Evolutionary conservation across 92 coral and sea anemone genomes (phyloP), one percentile per base, ranked within the genome.

Genomic region (Porites evermanni): DNA sequence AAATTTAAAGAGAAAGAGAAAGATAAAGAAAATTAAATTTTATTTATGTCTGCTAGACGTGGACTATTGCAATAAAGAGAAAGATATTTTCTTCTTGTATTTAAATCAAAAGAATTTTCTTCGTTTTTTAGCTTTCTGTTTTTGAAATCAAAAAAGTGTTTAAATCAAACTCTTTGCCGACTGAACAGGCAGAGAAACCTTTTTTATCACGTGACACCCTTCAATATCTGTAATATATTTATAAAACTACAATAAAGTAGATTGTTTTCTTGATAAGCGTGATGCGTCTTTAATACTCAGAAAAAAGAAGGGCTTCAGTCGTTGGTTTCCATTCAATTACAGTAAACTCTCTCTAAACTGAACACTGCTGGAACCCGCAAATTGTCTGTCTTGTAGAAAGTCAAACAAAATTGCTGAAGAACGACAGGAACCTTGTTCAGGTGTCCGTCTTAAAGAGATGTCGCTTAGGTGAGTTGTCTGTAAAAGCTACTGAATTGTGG

Each of bases 81-180:
- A 79, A 18, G 16, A 68, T 68, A 53, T 59, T 81, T 77, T 56
- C 24, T 29, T 72, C 47, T 13, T 6, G 3, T 70, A 81, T 81
- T 81, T 81, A 59, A 32, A 11, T n/a, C 67, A 14, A 18, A 14
- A n/a, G 61, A 56, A 9, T 56, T 56, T 56, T 56, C 13, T 9
- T 54, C 61, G 61, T 2, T 11, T 56, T 56, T 56, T 56, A 3
- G 47, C 47, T 38, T 38, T 38, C 47, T 38, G 4, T 38, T 29
- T 38, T 56, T 56, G 16, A 56, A 11, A 56, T 11, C 13, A 8
- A 11, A 11, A 29, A 29, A 29, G 32, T 11, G 61, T 11, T 56
- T 12, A 11, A 11, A 56, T 14, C 17, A 56, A 56, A 56, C 12
- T 14, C 61, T 56, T 9, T 11, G 61, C 13, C 61, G 17, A 23